phyloP scores from a whole-genome alignment of 2,113 vertebrate species.

The Leptobrachium ailaonicum region DNA sequence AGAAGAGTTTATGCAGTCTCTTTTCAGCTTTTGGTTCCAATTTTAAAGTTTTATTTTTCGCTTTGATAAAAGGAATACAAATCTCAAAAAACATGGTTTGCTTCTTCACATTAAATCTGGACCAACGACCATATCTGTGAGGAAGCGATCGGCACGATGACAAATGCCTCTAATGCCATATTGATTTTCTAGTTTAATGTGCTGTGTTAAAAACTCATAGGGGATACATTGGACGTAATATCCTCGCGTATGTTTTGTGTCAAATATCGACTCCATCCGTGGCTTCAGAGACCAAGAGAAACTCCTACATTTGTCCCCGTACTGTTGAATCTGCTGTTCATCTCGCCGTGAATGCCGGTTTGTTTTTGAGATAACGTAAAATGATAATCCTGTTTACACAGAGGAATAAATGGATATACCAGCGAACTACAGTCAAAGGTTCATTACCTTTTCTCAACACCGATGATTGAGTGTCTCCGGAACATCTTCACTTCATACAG shows the following conservation, averaged over 20 bases:
- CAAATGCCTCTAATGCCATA: too few species aligned
- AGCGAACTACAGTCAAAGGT: not conserved
- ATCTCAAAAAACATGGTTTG: too few species aligned
- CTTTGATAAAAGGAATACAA: too few species aligned
- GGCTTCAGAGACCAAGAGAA: not conserved
- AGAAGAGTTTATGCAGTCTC: too few species aligned
- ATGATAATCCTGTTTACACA: conserved; percentile 4
- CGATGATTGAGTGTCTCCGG: not conserved
- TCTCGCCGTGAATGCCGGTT: conserved; percentile 1
- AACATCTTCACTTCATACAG: not conserved
- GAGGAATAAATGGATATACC: conserved; percentile 6
- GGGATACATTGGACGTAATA: too few species aligned
- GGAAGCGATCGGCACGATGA: too few species aligned
- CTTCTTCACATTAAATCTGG: too few species aligned
- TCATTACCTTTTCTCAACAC: not conserved
- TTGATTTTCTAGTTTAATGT: too few species aligned
- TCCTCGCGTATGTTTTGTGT: not conserved
- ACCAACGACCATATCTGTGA: too few species aligned
- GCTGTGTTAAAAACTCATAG: too few species aligned
- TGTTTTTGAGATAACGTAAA: not conserved
- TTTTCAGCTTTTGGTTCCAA: too few species aligned
- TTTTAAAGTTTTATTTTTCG: too few species aligned
- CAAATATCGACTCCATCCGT: not conserved
- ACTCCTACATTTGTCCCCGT: not conserved
- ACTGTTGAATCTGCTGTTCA: not conserved